Conservation (phyloP, 1,140 invertebrate genomes). For the Neuroterus valhalla region DNA sequence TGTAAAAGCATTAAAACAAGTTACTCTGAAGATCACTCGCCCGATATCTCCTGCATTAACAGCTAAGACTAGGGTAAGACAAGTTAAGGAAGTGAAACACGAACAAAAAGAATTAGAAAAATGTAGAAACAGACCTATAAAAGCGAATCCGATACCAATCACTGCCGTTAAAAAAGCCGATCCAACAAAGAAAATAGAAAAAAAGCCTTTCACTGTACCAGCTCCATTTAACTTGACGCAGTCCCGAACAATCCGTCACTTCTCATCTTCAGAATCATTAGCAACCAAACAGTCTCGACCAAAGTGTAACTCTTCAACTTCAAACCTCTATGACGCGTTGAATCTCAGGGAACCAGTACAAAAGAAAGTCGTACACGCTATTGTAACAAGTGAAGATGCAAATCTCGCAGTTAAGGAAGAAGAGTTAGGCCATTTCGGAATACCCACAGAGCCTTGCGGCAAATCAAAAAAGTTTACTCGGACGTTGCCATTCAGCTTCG, state of each 20-base stretch:
- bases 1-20: conserved; percentile 50
- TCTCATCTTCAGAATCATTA: background rate
- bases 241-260: conserved; percentile 2
- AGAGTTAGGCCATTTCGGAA: conserved; percentile 66
- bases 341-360: background rate
- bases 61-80: conserved; percentile 65
- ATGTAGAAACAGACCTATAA: conserved; percentile 62
- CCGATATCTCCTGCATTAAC: conserved; percentile 68
- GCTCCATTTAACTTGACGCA: conserved; percentile 61
- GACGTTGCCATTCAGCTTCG: conserved; percentile 76
- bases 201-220: conserved; percentile 59
- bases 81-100: conserved; percentile 53
- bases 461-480: conserved; percentile 57
- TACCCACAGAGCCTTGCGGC: conserved; percentile 53
- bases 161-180: conserved; percentile 48
- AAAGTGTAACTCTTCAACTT: no score
- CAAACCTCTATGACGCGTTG: background rate
- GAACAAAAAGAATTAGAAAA: conserved; percentile 68
- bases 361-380: conserved; percentile 37
- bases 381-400: conserved; percentile 45
- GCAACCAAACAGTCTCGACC: background rate
- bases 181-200: conserved; percentile 55
- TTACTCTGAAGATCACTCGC: conserved; percentile 60
- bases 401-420: conserved; percentile 52
- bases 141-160: conserved; percentile 61